Percentiles rank a stretch among this genome's conserved stretches.
phyloP scores from a whole-genome alignment of 2,888 invertebrate genomes.

The Abscondita cerata region DNA sequence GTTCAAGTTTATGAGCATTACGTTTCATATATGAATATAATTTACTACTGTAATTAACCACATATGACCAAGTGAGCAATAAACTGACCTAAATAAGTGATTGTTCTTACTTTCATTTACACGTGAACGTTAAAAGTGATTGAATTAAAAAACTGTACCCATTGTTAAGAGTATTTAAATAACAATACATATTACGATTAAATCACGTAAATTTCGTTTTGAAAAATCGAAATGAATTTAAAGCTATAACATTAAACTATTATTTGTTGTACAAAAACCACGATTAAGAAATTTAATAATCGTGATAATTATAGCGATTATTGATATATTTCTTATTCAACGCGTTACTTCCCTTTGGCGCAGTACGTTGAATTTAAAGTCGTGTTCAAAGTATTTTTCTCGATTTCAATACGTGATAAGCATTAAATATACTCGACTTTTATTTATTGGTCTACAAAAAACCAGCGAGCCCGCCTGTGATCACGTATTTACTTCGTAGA shows the following conservation, averaged over 20 bases:
- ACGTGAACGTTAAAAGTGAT: neutral
- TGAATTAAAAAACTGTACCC: neutral
- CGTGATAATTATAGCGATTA: constrained; percentile 4
- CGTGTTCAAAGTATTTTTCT: constrained; percentile 24
- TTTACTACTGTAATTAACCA: too few species aligned
- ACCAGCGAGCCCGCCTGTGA: constrained; percentile 23
- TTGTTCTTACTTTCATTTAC: neutral
- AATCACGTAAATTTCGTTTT: too few species aligned
- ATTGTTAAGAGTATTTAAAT: neutral
- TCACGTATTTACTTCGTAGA: constrained; percentile 42
- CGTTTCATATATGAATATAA: neutral
- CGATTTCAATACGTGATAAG: constrained; percentile 28
- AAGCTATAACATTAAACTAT: too few species aligned
- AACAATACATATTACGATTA: neutral
- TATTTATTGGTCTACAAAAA: constrained; percentile 33
- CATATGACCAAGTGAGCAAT: neutral
- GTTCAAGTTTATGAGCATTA: neutral
- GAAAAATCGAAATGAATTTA: too few species aligned
- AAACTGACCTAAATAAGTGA: constrained; percentile 1
- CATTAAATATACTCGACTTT: constrained; percentile 24
- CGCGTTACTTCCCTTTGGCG: constrained; percentile 5
- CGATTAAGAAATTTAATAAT: too few species aligned
- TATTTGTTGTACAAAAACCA: too few species aligned
- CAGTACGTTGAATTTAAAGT: constrained; percentile 22
- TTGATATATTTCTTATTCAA: constrained; percentile 2